Conservation (phyloP, 2,113 vertebrate species). For the Macaca nemestrina region DNA sequence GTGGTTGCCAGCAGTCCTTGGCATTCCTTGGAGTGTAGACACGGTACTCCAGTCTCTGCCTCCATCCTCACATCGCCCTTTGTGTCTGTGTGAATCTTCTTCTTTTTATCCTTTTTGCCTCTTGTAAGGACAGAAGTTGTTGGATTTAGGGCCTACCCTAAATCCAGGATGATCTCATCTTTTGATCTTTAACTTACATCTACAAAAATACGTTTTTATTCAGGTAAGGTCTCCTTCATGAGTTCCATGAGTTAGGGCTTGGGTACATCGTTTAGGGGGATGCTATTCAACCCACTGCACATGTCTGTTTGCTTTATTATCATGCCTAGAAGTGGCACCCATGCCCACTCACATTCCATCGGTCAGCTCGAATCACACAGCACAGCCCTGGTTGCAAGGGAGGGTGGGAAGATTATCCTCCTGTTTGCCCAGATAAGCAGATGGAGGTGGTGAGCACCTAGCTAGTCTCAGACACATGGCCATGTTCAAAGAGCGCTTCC, state of each 20-base stretch:
- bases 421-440: not conserved
- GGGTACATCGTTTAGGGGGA: not conserved
- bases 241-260: not conserved
- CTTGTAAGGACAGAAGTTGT: not conserved
- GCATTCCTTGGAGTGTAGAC: too few relatives aligned
- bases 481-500: accelerated
- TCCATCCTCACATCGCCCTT: too few relatives aligned
- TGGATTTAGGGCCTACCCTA: not conserved
- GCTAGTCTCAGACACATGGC: not conserved
- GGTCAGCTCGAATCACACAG: not conserved
- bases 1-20: not conserved
- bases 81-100: not conserved
- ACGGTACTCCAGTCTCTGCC: not conserved
- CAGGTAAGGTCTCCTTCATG: not conserved
- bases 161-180: not conserved
- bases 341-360: not conserved
- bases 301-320: not conserved
- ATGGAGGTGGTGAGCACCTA: not conserved
- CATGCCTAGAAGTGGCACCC: not conserved
- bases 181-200: not conserved
- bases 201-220: not conserved
- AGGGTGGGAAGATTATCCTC: not conserved
- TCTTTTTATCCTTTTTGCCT: not conserved
- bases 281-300: not conserved
- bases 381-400: not conserved